Conservation (phyloP, 1,140 invertebrate species). For the Harpegnathos saltator region DNA sequence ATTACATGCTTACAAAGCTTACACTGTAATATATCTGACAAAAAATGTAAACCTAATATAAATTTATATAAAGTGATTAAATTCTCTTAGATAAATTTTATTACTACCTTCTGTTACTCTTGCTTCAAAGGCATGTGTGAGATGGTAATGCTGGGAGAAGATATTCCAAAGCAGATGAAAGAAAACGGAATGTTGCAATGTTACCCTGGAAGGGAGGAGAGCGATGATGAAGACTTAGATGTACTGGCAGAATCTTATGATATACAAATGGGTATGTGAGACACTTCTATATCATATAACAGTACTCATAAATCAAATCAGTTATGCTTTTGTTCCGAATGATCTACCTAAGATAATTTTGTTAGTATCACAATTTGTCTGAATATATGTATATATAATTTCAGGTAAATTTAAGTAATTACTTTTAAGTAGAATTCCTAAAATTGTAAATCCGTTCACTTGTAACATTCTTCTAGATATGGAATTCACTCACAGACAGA, state of each 20-base stretch:
- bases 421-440: constrained; percentile 45
- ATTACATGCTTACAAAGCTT: constrained; percentile 17
- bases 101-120: background rate
- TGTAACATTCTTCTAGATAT: constrained; percentile 78
- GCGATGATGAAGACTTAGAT: constrained; percentile 91
- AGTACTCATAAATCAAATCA: background rate
- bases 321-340: background rate
- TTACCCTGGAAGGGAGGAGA: constrained; percentile 92
- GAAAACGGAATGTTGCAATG: constrained; percentile 87
- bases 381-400: constrained; percentile 11
- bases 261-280: constrained; percentile 88
- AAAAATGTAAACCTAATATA: background rate
- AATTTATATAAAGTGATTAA: background rate
- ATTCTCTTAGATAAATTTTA: background rate
- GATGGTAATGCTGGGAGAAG: constrained; percentile 92
- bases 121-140: constrained; percentile 89
- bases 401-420: constrained; percentile 27
- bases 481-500: constrained; percentile 88
- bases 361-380: background rate
- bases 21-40: background rate
- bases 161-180: constrained; percentile 88
- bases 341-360: background rate
- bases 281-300: background rate
- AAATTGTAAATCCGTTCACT: background rate
- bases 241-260: constrained; percentile 89